Evolutionary conservation across 1,140 invertebrate genomes (phyloP).

Genomic region (Tetragnatha versicolor): DNA sequence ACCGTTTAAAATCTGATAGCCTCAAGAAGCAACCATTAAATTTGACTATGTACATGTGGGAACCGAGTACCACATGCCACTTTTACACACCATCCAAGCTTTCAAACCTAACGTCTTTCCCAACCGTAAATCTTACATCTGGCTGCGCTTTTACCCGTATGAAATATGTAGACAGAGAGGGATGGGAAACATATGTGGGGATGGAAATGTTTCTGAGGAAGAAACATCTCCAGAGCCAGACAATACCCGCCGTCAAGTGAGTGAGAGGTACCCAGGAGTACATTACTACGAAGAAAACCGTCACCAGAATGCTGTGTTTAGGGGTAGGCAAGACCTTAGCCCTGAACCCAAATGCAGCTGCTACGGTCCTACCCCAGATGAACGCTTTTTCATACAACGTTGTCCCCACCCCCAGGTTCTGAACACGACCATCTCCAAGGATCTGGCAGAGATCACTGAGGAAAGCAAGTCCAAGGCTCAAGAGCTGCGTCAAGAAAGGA

Average conservation of each 20-base stretch:
- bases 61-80: neutral
- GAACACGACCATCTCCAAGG: constrained; percentile 63
- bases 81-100: neutral
- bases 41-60: constrained; percentile 33
- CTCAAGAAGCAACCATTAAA: neutral
- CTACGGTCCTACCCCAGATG: constrained; percentile 44
- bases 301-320: constrained; percentile 17
- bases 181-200: constrained; percentile 51
- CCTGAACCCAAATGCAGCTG: constrained; percentile 44
- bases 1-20: too few species aligned
- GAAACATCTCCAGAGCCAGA: neutral
- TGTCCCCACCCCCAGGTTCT: constrained; percentile 61
- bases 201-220: constrained; percentile 32
- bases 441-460: constrained; percentile 61
- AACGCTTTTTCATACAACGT: constrained; percentile 48
- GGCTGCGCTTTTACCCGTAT: neutral
- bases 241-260: neutral
- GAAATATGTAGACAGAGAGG: constrained; percentile 1
- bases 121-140: neutral
- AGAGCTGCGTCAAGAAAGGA: constrained; percentile 63
- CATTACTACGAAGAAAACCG: constrained; percentile 47
- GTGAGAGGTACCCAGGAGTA: constrained; percentile 44
- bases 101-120: neutral
- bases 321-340: constrained; percentile 2
- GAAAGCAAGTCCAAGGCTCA: constrained; percentile 60